Evolutionary conservation across 1,140 invertebrate species (phyloP).

Genomic region (Telenomus remus): DNA sequence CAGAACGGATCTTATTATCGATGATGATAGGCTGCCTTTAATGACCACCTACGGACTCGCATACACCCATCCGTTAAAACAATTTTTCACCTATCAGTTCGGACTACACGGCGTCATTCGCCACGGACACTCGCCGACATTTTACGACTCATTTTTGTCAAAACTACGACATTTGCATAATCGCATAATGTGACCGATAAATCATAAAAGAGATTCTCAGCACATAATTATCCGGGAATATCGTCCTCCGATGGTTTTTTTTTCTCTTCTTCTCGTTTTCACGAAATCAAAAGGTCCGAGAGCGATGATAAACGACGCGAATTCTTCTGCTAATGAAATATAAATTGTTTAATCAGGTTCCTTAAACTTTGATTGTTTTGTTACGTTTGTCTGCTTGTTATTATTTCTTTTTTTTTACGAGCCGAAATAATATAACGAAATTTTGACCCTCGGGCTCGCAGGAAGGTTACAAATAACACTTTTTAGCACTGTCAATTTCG

Average conservation of each 20-base stretch:
- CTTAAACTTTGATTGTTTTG: conserved; percentile 32
- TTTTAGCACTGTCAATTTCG: conserved; percentile 51
- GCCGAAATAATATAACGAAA: conserved; percentile 27
- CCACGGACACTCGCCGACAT: conserved; percentile 40
- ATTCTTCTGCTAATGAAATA: conserved; percentile 14
- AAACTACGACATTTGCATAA: conserved; percentile 46
- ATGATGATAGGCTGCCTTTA: conserved; percentile 53
- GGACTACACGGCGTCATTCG: conserved; percentile 46
- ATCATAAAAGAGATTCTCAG: conserved; percentile 36
- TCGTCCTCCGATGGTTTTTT: conserved; percentile 1
- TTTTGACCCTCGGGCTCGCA: conserved; percentile 30
- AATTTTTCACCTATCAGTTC: conserved; percentile 53
- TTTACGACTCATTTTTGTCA: conserved; percentile 49
- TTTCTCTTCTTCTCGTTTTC: background rate
- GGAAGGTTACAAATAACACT: conserved; percentile 46
- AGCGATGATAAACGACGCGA: conserved; percentile 10
- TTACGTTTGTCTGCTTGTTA: conserved; percentile 9
- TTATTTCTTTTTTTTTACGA: conserved; percentile 19
- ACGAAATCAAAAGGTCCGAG: conserved; percentile 4
- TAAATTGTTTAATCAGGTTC: conserved; percentile 15
- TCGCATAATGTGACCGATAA: conserved; percentile 39
- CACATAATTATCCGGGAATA: conserved; percentile 26
- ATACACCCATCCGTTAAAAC: conserved; percentile 40
- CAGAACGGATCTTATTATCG: conserved; percentile 51
- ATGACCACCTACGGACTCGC: conserved; percentile 52